These are phyloP conservation scores for Anoplophora glabripennis DNA, from an alignment of 1,140 invertebrate species.

Conservation along the genomic window DNA sequence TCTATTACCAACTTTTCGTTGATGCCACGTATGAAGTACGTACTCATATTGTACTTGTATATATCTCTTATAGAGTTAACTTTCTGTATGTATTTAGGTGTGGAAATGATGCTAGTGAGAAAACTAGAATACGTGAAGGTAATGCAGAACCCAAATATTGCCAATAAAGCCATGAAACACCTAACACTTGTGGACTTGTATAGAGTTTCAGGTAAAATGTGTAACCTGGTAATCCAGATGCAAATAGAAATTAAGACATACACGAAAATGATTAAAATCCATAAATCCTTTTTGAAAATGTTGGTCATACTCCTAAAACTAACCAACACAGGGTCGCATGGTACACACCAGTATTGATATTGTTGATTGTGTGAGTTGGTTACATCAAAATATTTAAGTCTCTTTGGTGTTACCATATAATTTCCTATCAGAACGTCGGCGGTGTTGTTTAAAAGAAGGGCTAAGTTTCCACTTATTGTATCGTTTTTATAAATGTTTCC, in stretches of 20 bases:
- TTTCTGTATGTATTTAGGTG: constrained; percentile 6
- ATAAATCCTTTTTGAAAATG: constrained; percentile 1
- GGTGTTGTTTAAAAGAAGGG: neutral
- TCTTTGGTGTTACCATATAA: neutral
- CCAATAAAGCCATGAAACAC: constrained; percentile 7
- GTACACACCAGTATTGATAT: constrained; percentile 4
- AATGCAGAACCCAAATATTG: constrained; percentile 1
- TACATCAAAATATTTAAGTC: neutral
- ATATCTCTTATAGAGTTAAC: neutral
- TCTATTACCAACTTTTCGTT: neutral
- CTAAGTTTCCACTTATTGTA: neutral
- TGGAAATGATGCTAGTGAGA: constrained; percentile 7
- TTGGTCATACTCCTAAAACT: constrained; percentile 1
- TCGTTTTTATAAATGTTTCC: neutral
- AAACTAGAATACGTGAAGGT: constrained; percentile 5
- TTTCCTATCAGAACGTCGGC: neutral
- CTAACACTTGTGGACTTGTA: neutral
- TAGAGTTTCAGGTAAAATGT: neutral
- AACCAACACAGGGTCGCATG: neutral
- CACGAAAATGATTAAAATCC: neutral
- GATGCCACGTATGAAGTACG: neutral
- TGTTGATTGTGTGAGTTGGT: constrained; percentile 10
- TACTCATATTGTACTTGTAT: constrained; percentile 8
- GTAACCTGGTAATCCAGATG: constrained; percentile 2
- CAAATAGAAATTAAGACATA: constrained; percentile 2